Conservation (phyloP, 2,888 invertebrate genomes). For the Athalia cordata region DNA sequence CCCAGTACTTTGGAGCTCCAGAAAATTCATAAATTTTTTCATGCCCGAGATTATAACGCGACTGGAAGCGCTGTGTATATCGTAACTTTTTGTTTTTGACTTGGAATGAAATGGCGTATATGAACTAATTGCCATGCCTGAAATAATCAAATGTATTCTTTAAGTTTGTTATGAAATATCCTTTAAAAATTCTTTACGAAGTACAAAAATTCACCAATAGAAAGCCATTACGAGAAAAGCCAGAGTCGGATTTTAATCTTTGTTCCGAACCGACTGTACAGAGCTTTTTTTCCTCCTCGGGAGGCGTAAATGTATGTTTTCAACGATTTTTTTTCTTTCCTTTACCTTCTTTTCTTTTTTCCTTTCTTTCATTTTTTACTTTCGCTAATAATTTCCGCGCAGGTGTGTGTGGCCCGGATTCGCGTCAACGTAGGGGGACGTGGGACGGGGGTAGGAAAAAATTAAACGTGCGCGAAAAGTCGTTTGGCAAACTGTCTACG, state of each 20-base stretch:
- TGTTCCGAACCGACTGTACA: neutral
- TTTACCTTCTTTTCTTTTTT: neutral
- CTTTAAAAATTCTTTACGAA: too few relatives aligned
- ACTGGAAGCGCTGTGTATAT: too few relatives aligned
- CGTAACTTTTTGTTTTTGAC: too few relatives aligned
- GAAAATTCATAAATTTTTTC: too few relatives aligned
- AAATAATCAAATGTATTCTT: too few relatives aligned
- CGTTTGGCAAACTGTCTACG: constrained; percentile 37
- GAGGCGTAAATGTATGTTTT: constrained; percentile 9
- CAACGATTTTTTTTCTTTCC: neutral
- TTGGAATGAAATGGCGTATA: too few relatives aligned
- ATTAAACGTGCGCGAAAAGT: constrained; percentile 34
- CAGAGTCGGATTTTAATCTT: constrained; percentile 15
- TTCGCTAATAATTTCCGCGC: constrained; percentile 6
- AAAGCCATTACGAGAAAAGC: neutral
- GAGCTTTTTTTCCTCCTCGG: neutral
- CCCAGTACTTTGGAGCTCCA: too few relatives aligned
- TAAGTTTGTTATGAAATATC: too few relatives aligned
- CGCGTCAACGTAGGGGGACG: neutral
- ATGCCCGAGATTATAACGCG: too few relatives aligned
- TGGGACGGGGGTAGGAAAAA: neutral
- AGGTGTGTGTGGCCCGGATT: constrained; percentile 6
- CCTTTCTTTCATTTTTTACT: neutral
- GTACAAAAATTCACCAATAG: too few relatives aligned
- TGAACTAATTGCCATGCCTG: too few relatives aligned